These are phyloP conservation scores for Pseudococcus viburni DNA, from an alignment of 2,888 invertebrate species.

Conservation along the genomic window DNA sequence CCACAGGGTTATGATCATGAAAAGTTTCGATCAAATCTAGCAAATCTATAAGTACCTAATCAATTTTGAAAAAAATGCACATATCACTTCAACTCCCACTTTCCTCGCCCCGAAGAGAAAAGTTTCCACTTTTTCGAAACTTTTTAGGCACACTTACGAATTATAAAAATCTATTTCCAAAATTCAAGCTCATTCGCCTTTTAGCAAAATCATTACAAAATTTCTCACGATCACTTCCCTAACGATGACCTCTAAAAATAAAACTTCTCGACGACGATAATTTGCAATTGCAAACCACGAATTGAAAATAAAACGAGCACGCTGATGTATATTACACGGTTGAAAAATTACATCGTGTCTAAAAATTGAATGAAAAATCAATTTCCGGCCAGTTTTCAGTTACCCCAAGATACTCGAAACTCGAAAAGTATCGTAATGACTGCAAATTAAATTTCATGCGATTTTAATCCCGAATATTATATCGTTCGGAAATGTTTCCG, in stretches of 20 bases:
- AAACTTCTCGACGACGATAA: not conserved
- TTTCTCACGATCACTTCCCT: too few species aligned
- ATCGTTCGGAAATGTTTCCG: conserved; percentile 2
- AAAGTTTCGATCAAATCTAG: too few species aligned
- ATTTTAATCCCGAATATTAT: not conserved
- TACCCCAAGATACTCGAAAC: not conserved
- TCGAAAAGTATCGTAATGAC: conserved; percentile 26
- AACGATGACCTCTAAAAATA: too few species aligned
- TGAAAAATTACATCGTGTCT: not conserved
- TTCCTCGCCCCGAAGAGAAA: not conserved
- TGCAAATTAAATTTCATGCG: conserved; percentile 20
- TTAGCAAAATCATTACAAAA: too few species aligned
- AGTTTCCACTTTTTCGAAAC: not conserved
- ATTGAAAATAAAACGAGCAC: conserved; percentile 19
- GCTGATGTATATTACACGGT: not conserved
- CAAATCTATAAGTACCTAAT: too few species aligned
- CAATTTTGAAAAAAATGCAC: too few species aligned
- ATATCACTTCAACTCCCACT: too few species aligned
- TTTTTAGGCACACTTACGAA: not conserved
- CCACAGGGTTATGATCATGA: too few species aligned
- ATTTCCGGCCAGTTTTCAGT: conserved; percentile 2
- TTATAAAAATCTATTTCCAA: not conserved
- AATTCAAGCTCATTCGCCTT: not conserved
- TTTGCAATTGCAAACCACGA: not conserved
- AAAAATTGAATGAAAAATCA: conserved; percentile 53